phyloP scores from a whole-genome alignment of 2,113 vertebrate genomes.

The Plestiodon gilberti region DNA sequence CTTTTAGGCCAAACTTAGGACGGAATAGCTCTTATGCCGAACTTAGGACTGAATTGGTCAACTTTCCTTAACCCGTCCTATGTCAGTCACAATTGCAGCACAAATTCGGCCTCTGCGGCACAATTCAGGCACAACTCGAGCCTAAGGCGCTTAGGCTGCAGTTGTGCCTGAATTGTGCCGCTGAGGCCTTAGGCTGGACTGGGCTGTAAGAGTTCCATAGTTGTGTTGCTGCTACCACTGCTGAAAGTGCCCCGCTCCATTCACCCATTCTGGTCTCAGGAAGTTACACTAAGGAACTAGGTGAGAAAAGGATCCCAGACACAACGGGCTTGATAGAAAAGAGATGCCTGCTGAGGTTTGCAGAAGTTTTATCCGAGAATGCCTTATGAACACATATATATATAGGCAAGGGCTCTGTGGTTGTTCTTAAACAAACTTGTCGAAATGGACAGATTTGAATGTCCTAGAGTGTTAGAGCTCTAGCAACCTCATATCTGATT shows the following conservation, averaged over 20 bases:
- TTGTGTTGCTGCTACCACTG: background rate
- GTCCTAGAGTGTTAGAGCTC: constrained; percentile 44
- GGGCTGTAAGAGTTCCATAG: background rate
- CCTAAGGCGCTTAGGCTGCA: too few relatives aligned
- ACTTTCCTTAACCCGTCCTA: too few relatives aligned
- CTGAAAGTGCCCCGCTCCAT: background rate
- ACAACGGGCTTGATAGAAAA: background rate
- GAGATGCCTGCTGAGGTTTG: background rate
- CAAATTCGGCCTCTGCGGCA: too few relatives aligned
- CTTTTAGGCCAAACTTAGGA: too few relatives aligned
- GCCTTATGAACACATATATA: constrained; percentile 2
- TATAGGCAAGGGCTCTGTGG: constrained; percentile 17
- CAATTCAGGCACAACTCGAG: too few relatives aligned
- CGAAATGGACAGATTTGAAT: constrained; percentile 41
- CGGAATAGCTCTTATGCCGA: too few relatives aligned
- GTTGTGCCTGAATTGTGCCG: too few relatives aligned
- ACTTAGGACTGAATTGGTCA: too few relatives aligned
- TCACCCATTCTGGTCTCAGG: background rate
- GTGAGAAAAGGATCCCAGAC: background rate
- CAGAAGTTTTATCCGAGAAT: background rate
- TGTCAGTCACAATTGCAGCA: too few relatives aligned
- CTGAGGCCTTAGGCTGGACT: too few relatives aligned
- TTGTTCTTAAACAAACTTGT: constrained; percentile 50
- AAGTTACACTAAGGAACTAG: background rate
- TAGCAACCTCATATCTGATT: constrained; percentile 54